Evolutionary conservation across 1,140 invertebrate genomes (phyloP), one percentile per base, ranked within the genome.

Genomic region (Diorhabda sublineata): DNA sequence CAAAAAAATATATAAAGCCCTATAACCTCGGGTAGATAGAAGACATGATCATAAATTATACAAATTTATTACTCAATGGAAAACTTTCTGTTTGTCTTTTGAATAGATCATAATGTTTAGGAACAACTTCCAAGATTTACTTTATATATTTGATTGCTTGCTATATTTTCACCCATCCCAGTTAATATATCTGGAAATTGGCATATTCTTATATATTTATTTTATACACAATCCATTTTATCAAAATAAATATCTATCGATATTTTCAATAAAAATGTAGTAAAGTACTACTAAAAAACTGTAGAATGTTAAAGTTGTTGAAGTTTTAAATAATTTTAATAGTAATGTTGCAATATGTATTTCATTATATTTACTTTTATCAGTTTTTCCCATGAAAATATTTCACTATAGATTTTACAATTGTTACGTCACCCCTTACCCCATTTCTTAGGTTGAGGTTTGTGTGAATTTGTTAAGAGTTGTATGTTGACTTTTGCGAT

Each of bases 401-500:
- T 52, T 52, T 52, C 47, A 52, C 68, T 69, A 64, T 65, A 70
- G 11, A 66, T 60, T 69, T 69, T 67, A 67, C 61, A 75, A 64
- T 64, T 60, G 68, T 64, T 69, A 64, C 42, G 67, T 68, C 43
- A 66, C 56, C n/a, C 52, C 52, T 47, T 52, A 52, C 47, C 47
- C 47, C 47, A 6, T 52, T 52, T 52, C 66, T 69, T 73, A 71
- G 68, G 65, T 78, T 78, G 75, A 77, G 70, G 76, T 74, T 77
- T 73, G 71, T 74, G 76, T 77, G 76, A 76, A 70, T 76, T 52
- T 76, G 75, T 76, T 76, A 26, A 76, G 66, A 69, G 68, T 71
- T 75, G 71, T 75, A 77, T 72, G 76, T 77, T 77, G 75, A 77
- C 70, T 76, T 77, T 77, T 73, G 76, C 76, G 76, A 77, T 77